phyloP scores from a whole-genome alignment of 2,888 invertebrate species.

The Stenodera caucasica region DNA sequence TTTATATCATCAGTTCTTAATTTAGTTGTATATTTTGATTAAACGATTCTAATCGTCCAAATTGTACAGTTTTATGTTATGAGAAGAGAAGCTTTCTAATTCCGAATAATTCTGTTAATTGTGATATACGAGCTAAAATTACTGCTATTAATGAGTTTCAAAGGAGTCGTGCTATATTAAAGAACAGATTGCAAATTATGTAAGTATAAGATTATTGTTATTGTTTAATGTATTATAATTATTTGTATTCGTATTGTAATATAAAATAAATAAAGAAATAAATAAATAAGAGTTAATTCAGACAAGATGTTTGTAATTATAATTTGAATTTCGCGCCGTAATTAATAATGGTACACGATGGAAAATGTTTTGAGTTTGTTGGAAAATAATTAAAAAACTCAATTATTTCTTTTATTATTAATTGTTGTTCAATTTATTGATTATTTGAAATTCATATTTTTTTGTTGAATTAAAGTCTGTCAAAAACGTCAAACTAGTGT shows the following conservation, averaged over 20 bases:
- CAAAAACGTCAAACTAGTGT: constrained; percentile 17
- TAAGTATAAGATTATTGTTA: not conserved
- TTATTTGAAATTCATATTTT: too few relatives aligned
- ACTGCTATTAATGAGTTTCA: not conserved
- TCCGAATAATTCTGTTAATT: not conserved
- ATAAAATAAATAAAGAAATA: not conserved
- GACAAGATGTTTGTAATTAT: not conserved
- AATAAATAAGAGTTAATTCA: not conserved
- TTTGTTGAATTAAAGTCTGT: not conserved
- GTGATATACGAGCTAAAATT: not conserved
- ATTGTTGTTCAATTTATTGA: too few relatives aligned
- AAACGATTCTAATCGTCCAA: not conserved
- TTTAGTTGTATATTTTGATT: not conserved
- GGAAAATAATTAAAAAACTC: not conserved
- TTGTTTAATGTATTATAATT: constrained; percentile 3
- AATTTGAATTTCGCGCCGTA: not conserved
- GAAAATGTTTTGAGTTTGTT: too few relatives aligned
- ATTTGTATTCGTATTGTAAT: not conserved
- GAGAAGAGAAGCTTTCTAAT: not conserved
- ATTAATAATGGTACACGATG: too few relatives aligned
- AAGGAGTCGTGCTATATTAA: not conserved
- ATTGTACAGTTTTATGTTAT: not conserved
- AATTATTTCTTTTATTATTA: not conserved
- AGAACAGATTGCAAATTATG: not conserved
- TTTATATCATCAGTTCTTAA: not conserved